Evolutionary conservation across 2,797 vertebrate genomes (phyloP), one percentile per base, ranked within the genome.

Genomic region (Clarias fuscus): DNA sequence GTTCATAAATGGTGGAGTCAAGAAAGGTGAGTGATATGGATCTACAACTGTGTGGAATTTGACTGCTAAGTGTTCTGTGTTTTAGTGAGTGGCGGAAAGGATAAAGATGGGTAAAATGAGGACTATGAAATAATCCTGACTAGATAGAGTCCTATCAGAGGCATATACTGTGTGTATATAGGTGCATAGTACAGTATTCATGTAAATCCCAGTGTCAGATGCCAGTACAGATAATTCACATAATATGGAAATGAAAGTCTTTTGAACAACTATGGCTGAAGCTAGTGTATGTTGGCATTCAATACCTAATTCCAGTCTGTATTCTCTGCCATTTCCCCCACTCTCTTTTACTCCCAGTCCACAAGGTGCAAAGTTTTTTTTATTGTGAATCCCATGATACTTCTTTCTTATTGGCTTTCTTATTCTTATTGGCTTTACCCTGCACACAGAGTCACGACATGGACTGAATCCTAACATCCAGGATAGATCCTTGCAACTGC

Each of bases 401-500:
- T 87, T 82, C 53, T 65, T 87, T 93, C 91, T 93, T 93, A 93
- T 93, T 94, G 93, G 90, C 92, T 93, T 91, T 91, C 43, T 48
- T 48, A 48, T 87, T 93, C 91, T 93, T 93, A 93, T 93, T 94
- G 93, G 90, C 92, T 93, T 91, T 91, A 90, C 91, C 87, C 84
- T 91, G 90, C 89, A 91, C 88, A 87, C 91, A 93, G 92, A 87
- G 67, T 90, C 90, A 91, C 88, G 64, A 90, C 87, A 78, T 89
- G 84, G 79, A 85, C 92, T 93, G 94, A 94, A 95, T 94, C 93
- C 91, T 93, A 94, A 95, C 89, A 72, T 89, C 84, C 84, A 84
- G 75, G 82, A 84, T 81, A 6, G 84, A 84, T 22, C 40, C 10
- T 79, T 67, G 24, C 37, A 70, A 37, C n/a, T 72, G 64, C 48